Evolutionary conservation across 1,140 invertebrate species (phyloP).

Genomic region (Oscheius sp.): DNA sequence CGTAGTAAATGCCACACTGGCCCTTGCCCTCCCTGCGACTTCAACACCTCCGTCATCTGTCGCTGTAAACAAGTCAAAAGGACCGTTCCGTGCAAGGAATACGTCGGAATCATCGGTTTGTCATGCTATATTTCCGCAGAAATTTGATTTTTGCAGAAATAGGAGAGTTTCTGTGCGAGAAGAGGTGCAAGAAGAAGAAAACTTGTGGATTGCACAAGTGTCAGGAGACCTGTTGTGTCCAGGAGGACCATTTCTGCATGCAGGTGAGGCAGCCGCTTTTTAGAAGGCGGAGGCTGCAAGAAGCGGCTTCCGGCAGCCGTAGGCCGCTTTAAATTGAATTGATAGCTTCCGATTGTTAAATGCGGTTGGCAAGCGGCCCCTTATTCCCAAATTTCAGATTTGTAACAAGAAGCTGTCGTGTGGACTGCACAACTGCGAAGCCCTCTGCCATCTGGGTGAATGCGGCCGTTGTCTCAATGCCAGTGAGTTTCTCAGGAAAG

Average conservation of each 20-base stretch:
- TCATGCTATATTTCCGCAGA: slow-evolving; percentile 36
- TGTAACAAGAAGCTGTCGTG: slow-evolving; percentile 68
- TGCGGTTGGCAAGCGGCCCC: neutral
- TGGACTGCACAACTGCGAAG: slow-evolving; percentile 80
- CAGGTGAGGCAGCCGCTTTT: slow-evolving; percentile 62
- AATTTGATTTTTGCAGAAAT: slow-evolving; percentile 65
- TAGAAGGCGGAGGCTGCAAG: neutral
- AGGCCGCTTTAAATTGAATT: neutral
- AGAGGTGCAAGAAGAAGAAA: slow-evolving; percentile 81
- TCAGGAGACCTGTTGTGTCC: slow-evolving; percentile 73
- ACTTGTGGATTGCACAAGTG: slow-evolving; percentile 85
- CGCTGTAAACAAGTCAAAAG: slow-evolving; percentile 72
- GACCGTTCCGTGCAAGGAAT: slow-evolving; percentile 31
- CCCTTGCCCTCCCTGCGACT: slow-evolving; percentile 77
- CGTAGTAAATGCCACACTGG: slow-evolving; percentile 75
- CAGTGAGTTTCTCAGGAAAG: slow-evolving; percentile 72
- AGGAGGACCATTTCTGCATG: slow-evolving; percentile 79
- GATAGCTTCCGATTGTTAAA: neutral
- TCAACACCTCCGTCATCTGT: slow-evolving; percentile 76
- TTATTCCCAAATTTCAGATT: slow-evolving; percentile 65
- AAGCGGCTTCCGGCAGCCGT: neutral
- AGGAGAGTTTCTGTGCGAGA: slow-evolving; percentile 72
- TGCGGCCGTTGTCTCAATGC: slow-evolving; percentile 78
- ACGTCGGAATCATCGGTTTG: slow-evolving; percentile 13
- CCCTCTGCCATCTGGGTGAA: slow-evolving; percentile 81